Conservation (phyloP, 2,888 invertebrate genomes). For the Tribolium freemani region DNA sequence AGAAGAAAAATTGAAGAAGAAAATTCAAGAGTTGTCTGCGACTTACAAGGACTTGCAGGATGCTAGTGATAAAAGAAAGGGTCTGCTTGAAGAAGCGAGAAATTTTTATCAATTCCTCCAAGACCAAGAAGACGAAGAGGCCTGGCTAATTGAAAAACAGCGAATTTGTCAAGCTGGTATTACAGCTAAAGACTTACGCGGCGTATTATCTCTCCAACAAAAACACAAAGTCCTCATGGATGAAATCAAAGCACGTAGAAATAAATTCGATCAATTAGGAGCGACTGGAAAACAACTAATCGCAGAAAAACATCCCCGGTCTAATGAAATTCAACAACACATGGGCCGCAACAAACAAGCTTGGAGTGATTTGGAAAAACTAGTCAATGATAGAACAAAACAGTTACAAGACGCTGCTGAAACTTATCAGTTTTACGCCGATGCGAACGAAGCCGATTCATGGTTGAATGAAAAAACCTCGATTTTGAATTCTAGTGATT, state of each 20-base stretch:
- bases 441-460: constrained; percentile 97
- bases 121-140: constrained; percentile 97
- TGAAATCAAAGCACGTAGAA: constrained; percentile 86
- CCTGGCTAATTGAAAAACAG: constrained; percentile 96
- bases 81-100: constrained; percentile 90
- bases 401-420: constrained; percentile 91
- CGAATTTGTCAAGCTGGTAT: constrained; percentile 93
- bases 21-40: constrained; percentile 81
- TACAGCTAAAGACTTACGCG: constrained; percentile 92
- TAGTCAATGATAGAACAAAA: constrained; percentile 81
- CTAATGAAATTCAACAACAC: constrained; percentile 84
- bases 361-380: constrained; percentile 90
- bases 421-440: constrained; percentile 97
- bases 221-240: constrained; percentile 92
- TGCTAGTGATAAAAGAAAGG: constrained; percentile 83
- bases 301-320: constrained; percentile 85
- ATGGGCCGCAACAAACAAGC: constrained; percentile 85
- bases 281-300: constrained; percentile 73
- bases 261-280: constrained; percentile 82
- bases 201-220: constrained; percentile 89
- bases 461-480: constrained; percentile 98
- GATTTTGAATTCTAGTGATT: constrained; percentile 89
- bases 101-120: constrained; percentile 96
- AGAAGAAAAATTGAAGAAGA: constrained; percentile 76
- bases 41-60: constrained; percentile 79